Base-by-base conservation (phyloP, 2,113 vertebrate genomes). In the Corythaeola cristata region DNA sequence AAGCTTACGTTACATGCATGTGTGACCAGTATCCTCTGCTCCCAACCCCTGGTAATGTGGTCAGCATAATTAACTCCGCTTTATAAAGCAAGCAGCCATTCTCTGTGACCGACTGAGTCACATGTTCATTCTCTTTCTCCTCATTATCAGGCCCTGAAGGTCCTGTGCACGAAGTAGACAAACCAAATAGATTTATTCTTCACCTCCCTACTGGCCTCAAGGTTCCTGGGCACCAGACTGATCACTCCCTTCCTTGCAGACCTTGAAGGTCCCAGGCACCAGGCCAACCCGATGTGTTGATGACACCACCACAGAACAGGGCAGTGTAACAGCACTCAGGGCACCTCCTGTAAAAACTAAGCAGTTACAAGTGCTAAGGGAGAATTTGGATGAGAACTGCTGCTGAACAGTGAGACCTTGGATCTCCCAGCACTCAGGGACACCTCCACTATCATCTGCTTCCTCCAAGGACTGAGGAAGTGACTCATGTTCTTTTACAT, bases 261-360 rank as follows among this genome's bases (percentile, higher is more conserved):
- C 15, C 63, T 15, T 14, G 12, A 59, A 15, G 12, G 18, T 37
- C 23, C 17, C 24, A 26, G 22, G 9, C 39, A 60, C 28, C 5
- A 0, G 0, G n/a, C 22, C 16, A 37, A 10, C 1, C 8, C 2
- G 0, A 35, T 9, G 21, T 50, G 50, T 10, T 24, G 15, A 12
- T 21, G 14, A 23, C 8, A 8, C 15, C 1, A 0, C 2, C 4
- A 8, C 32, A 56, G 30, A 23, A 27, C 6, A 15, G 26, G 16
- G 33, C 60, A 66, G 7, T 1, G 0, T 33, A 50, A 63, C 76
- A 50, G 32, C 41, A 39, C 9, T 16, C 44, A n/a, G 11, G 16
- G 49, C 35, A 21, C 18, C 3, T 20, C 41, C 24, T 9, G 15
- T n/a, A 68, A 56, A 56, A 77, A n/a, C 30, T 5, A 21, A 30